phyloP scores from a whole-genome alignment of 2,888 invertebrate genomes.

The Cataglyphis rosenhaueri region DNA sequence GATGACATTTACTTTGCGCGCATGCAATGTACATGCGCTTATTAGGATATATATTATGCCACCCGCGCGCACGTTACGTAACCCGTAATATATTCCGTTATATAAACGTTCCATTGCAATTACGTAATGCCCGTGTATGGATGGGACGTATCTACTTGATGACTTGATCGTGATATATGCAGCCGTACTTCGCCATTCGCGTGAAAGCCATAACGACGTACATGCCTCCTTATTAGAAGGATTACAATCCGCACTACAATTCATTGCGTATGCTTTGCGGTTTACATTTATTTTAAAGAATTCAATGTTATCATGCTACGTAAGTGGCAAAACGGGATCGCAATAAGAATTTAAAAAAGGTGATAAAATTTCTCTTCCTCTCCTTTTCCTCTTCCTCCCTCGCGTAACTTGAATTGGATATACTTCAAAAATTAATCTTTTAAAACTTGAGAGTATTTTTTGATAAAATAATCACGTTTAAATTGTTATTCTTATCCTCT shows the following conservation, averaged over 20 bases:
- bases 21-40: slow-evolving; percentile 35
- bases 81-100: slow-evolving; percentile 42
- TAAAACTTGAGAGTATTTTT: neutral
- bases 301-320: neutral
- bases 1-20: slow-evolving; percentile 43
- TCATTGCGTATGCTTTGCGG: neutral
- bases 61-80: slow-evolving; percentile 33
- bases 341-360: neutral
- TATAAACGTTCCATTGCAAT: slow-evolving; percentile 51
- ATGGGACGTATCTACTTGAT: slow-evolving; percentile 41
- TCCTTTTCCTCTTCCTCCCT: neutral
- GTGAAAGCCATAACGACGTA: slow-evolving; percentile 41
- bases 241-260: slow-evolving; percentile 4
- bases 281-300: neutral
- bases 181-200: slow-evolving; percentile 16
- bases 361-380: neutral
- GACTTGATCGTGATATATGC: slow-evolving; percentile 43
- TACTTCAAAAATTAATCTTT: neutral
- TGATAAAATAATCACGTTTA: neutral
- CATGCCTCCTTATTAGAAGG: slow-evolving; percentile 19
- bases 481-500: neutral
- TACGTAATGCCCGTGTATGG: slow-evolving; percentile 45
- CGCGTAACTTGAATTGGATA: neutral
- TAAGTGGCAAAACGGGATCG: neutral
- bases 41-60: slow-evolving; percentile 49